Base-by-base conservation (phyloP, 2,797 vertebrate genomes). In the Anomalospiza imberbis region DNA sequence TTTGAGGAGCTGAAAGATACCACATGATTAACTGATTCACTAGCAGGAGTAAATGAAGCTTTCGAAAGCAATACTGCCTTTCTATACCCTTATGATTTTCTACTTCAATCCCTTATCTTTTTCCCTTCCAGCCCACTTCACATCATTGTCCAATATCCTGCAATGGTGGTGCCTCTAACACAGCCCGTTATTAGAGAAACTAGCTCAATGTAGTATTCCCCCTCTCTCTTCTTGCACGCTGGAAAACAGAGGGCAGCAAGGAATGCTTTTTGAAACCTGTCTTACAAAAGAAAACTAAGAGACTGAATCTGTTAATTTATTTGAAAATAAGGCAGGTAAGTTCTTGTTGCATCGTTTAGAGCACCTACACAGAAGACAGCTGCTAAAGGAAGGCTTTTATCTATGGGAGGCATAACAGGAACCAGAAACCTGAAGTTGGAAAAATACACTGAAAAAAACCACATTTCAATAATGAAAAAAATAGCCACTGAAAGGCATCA, bases 371-470 rank as follows among this genome's bases (percentile, higher is more conserved):
- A 54, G 51, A 83, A 77, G 61, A 65, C 7, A 13, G 28, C 40
- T 74, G 60, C 50, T 89, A 68, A 89, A 87, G 38, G 24, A 82
- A 82, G n/a, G 68, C 45, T 91, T 94, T 91, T 60, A 58, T 66
- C 76, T 86, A 13, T 4, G 3, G 36, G 22, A 84, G 26, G 42
- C 51, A 32, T 29, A 85, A 83, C 45, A 79, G 78, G 75, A 95
- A 93, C 42, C 50, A 67, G 58, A 53, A 94, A 84, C 18, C 20
- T 42, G n/a, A 93, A 68, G 57, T 2, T 87, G 75, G 57, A 89
- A 87, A 82, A 93, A 92, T 18, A 77, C 29, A 50, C 50, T 75
- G 89, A 47, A 89, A 91, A 85, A 40, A 91, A 80, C 74, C 8
- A 9, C 17, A 51, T 91, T 94, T 89, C 65, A 94, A 62, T 51